Evolutionary conservation across 2,113 vertebrate species (phyloP), one percentile per base, ranked within the genome.

Genomic region (Anseranas semipalmata): DNA sequence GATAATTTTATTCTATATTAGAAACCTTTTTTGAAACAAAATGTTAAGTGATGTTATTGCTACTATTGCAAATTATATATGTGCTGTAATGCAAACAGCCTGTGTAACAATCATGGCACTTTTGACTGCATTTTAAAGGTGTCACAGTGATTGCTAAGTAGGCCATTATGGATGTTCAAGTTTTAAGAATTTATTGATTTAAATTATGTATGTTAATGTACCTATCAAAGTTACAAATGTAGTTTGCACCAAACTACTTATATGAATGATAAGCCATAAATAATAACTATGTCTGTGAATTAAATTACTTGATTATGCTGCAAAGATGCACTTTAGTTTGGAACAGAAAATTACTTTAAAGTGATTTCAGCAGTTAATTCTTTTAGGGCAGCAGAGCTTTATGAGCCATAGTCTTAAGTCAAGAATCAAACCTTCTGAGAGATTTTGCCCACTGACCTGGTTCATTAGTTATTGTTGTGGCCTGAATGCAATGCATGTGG

Each of bases 181-280:
- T 52, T 93, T 83, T 88, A 39, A 32, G 93, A 94, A 86, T 84
- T 6, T 60, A 78, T 89, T 74, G 19, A 77, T 86, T 94, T 94
- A 71, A 95, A 96, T 96, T 80, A 96, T 93, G 59, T 12, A 96
- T 93, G 78, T 62, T 87, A 94, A 92, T 92, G 75, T 62, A 90
- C 55, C 73, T 90, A 85, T 89, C 88, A 90, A 84, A 32, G 28
- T 91, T 93, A 96, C 46, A 92, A 93, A 90, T 93, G 65, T 74
- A 77, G 43, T 67, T 90, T 71, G 75, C 46, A 81, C 79, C 46
- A 90, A 84, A 80, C 41, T 83, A 24, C 70, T 89, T 71, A 75
- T 56, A 93, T 86, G 83, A 92, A 96, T 86, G 90, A 90, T 88
- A 92, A 92, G 19, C 59, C 82, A 92, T 94, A 94, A 96, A 96